Conservation (phyloP, 1,140 invertebrate species). For the Pinna nobilis region DNA sequence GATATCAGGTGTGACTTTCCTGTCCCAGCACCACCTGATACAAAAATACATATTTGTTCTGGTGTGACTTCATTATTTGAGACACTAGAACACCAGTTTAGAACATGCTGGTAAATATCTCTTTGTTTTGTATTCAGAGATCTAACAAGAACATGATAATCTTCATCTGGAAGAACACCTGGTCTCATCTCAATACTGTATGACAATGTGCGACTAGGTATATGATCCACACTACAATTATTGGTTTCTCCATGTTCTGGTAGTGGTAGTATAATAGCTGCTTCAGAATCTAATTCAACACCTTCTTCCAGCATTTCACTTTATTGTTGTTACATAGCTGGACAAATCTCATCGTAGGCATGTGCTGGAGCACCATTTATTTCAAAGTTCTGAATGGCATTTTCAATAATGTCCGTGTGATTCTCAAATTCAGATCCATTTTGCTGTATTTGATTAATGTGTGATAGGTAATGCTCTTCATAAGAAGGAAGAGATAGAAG, state of each 20-base stretch:
- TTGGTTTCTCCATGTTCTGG: background rate
- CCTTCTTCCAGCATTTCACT: slow-evolving; percentile 4
- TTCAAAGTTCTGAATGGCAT: slow-evolving; percentile 31
- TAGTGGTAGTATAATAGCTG: background rate
- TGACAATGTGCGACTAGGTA: too few species aligned
- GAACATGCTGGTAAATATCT: slow-evolving; percentile 12
- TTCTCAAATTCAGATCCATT: slow-evolving; percentile 30
- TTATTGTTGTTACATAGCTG: slow-evolving; percentile 11
- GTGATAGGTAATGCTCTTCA: slow-evolving; percentile 14
- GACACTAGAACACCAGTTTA: slow-evolving; percentile 7
- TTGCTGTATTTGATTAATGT: slow-evolving; percentile 10
- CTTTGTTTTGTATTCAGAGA: slow-evolving; percentile 11
- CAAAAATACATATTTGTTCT: slow-evolving; percentile 28
- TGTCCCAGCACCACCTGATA: slow-evolving; percentile 42
- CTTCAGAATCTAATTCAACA: background rate
- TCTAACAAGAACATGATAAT: background rate
- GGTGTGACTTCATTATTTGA: background rate
- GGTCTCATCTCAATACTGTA: background rate
- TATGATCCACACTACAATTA: background rate
- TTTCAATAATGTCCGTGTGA: slow-evolving; percentile 28
- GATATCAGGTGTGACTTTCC: slow-evolving; percentile 50
- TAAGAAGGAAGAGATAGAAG: slow-evolving; percentile 16
- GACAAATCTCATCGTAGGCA: slow-evolving; percentile 29
- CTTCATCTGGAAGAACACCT: slow-evolving; percentile 1
- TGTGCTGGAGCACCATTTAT: slow-evolving; percentile 33